Percentiles rank a stretch among this genome's conserved stretches.
Evolutionary conservation across 2,888 invertebrate genomes (phyloP).

Genomic region (Dasysyrphus tricinctus): DNA sequence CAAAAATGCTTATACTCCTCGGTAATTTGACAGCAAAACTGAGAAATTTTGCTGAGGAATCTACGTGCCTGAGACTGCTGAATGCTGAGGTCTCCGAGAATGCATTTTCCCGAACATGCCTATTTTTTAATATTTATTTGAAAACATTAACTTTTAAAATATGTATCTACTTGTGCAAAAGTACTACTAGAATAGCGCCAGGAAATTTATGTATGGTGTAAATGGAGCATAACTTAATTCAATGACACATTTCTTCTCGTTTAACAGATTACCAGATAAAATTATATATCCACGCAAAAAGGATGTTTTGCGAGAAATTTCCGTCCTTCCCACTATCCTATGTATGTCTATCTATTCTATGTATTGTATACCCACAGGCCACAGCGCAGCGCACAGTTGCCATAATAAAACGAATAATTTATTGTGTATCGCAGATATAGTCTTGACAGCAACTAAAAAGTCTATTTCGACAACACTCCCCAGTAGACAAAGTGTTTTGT

Average conservation of each 20-base stretch:
- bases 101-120: too few species aligned
- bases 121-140: too few species aligned
- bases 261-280: neutral
- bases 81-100: too few species aligned
- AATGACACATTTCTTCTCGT: neutral
- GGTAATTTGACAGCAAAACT: too few species aligned
- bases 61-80: too few species aligned
- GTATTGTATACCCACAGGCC: neutral
- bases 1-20: too few species aligned
- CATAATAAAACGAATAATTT: conserved; percentile 9
- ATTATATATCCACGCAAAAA: neutral
- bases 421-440: neutral
- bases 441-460: conserved; percentile 17
- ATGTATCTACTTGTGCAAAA: too few species aligned
- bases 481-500: conserved; percentile 15
- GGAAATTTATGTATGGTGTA: neutral
- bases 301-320: neutral
- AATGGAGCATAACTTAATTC: neutral
- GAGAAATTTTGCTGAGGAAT: too few species aligned
- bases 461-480: conserved; percentile 10
- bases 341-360: too few species aligned
- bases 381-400: neutral
- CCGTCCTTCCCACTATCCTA: neutral
- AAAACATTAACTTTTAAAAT: too few species aligned
- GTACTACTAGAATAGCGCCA: too few species aligned